These are phyloP conservation scores for Donacobius atricapilla DNA, from an alignment of 2,113 vertebrate genomes.

Conservation along the genomic window DNA sequence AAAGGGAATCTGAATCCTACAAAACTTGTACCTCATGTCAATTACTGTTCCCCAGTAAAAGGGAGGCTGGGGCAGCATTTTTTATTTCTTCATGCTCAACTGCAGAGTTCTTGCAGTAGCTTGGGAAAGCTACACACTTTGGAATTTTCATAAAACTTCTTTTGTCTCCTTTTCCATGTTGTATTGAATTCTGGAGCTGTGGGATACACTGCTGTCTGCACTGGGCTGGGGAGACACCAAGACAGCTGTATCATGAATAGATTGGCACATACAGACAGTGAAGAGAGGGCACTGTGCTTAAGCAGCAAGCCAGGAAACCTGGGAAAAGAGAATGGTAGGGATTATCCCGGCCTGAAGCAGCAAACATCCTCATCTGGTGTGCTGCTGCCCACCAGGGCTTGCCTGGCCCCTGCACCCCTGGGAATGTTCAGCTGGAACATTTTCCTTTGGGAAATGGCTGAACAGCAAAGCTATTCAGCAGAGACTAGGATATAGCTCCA, in stretches of 20 bases:
- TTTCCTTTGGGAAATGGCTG: not conserved
- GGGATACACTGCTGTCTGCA: not conserved
- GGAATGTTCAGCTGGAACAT: not conserved
- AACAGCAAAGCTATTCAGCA: not conserved
- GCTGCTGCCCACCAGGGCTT: not conserved
- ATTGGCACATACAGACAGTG: rapidly evolving
- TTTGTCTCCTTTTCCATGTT: rapidly evolving
- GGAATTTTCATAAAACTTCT: not conserved
- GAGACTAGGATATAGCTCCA: not conserved
- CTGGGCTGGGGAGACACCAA: not conserved
- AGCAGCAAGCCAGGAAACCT: not conserved
- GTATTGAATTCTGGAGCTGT: not conserved
- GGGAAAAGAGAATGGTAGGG: not conserved
- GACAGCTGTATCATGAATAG: not conserved
- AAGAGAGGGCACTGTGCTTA: not conserved
- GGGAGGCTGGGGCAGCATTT: not conserved
- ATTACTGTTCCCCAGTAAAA: not conserved
- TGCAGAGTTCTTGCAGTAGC: not conserved
- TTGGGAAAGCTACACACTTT: not conserved
- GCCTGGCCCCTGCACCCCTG: rapidly evolving
- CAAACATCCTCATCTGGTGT: rapidly evolving
- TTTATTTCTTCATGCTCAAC: not conserved
- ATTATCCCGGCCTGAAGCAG: not conserved
- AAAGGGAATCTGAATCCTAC: not conserved
- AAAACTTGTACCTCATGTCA: not conserved